Percentiles rank a stretch among this genome's conserved stretches.
phyloP scores from a whole-genome alignment of 2,113 vertebrate genomes.

The Nibea albiflora region DNA sequence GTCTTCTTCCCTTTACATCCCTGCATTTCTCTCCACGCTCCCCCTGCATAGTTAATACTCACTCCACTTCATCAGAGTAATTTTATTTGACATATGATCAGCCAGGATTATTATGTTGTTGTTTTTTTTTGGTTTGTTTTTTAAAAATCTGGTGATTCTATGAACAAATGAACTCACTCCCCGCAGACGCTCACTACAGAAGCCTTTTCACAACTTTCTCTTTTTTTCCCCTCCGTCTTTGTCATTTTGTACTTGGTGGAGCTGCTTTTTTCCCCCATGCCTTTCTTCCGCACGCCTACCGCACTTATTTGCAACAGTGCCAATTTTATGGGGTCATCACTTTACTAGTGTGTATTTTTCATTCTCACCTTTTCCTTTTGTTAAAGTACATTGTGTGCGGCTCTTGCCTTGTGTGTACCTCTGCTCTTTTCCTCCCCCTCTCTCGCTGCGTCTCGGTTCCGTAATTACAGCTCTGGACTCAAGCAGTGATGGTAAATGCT shows the following conservation, averaged over 20 bases:
- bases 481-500: constrained; percentile 86
- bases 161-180: constrained; percentile 35
- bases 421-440: constrained; percentile 63
- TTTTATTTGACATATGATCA: constrained; percentile 10
- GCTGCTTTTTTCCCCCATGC: background rate
- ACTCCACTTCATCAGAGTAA: background rate
- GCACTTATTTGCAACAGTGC: constrained; percentile 47
- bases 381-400: constrained; percentile 64
- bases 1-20: background rate
- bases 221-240: constrained; percentile 17
- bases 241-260: constrained; percentile 24
- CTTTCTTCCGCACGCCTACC: constrained; percentile 37
- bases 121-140: background rate
- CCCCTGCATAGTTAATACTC: background rate
- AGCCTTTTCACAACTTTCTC: constrained; percentile 22
- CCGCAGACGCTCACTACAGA: constrained; percentile 20
- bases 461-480: constrained; percentile 88
- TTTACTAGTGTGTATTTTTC: constrained; percentile 55
- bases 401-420: constrained; percentile 59
- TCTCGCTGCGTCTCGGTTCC: constrained; percentile 71
- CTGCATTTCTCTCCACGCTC: background rate
- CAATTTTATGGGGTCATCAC: constrained; percentile 59
- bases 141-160: background rate
- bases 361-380: constrained; percentile 64
- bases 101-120: background rate